phyloP scores from a whole-genome alignment of 2,113 vertebrate genomes.

The Oophaga pumilio region DNA sequence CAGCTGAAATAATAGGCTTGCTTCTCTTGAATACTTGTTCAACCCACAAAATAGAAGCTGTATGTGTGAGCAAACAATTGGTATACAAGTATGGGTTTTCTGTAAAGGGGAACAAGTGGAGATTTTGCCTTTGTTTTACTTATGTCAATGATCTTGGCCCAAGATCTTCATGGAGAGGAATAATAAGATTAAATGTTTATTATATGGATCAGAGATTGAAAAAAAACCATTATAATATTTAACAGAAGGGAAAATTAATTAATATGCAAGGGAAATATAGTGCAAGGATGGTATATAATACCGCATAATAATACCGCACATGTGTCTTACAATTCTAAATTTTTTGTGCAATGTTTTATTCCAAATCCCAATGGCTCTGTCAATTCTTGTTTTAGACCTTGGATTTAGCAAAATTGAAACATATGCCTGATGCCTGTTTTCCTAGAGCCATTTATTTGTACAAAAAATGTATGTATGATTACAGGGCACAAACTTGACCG shows the following conservation, averaged over 20 bases:
- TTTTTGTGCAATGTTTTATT: not conserved
- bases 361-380: not conserved
- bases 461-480: not conserved
- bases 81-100: not conserved
- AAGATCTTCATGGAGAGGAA: not conserved
- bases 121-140: not conserved
- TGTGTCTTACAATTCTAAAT: not conserved
- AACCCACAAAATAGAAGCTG: not conserved
- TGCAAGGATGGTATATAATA: not conserved
- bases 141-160: not conserved
- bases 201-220: not conserved
- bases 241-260: not conserved
- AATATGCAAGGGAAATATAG: not conserved
- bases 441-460: not conserved
- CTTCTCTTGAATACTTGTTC: not conserved
- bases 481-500: too few relatives aligned
- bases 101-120: not conserved
- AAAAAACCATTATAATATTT: not conserved
- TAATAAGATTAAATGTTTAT: not conserved
- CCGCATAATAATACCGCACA: not conserved
- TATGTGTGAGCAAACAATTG: not conserved
- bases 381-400: not conserved
- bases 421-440: not conserved
- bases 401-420: not conserved
- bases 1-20: slow-evolving; percentile 5